These are phyloP conservation scores for Leptopterna dolabrata DNA, from an alignment of 2,888 invertebrate species.

Conservation along the genomic window DNA sequence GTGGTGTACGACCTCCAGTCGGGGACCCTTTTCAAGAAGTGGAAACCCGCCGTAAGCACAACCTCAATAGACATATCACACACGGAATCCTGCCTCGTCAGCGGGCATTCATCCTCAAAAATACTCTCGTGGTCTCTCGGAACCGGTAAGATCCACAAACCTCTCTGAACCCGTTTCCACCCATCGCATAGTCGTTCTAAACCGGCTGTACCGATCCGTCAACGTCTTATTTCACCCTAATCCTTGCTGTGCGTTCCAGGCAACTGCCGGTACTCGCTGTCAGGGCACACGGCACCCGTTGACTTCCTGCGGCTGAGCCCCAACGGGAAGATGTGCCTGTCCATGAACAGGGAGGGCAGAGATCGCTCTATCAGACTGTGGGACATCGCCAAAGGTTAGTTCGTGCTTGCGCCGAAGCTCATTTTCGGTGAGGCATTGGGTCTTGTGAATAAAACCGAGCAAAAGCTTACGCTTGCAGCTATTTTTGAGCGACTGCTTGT, in stretches of 20 bases:
- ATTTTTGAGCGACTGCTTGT: too few relatives aligned
- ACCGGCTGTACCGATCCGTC: too few relatives aligned
- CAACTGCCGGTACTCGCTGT: slow-evolving; percentile 80
- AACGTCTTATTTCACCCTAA: too few relatives aligned
- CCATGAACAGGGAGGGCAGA: slow-evolving; percentile 77
- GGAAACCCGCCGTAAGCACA: slow-evolving; percentile 87
- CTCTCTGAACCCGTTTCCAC: background rate
- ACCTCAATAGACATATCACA: slow-evolving; percentile 89
- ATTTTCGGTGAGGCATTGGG: too few relatives aligned
- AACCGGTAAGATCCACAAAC: slow-evolving; percentile 71
- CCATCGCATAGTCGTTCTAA: background rate
- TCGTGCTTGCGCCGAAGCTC: background rate
- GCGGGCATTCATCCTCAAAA: slow-evolving; percentile 83
- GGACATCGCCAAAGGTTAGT: slow-evolving; percentile 81
- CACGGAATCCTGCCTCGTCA: slow-evolving; percentile 84
- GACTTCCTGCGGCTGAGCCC: slow-evolving; percentile 79
- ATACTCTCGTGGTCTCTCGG: slow-evolving; percentile 89
- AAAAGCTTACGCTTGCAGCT: too few relatives aligned
- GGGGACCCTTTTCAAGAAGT: slow-evolving; percentile 90
- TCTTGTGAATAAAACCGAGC: too few relatives aligned
- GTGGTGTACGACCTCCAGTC: slow-evolving; percentile 91
- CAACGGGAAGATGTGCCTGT: slow-evolving; percentile 78
- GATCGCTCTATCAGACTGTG: slow-evolving; percentile 84
- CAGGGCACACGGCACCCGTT: slow-evolving; percentile 83
- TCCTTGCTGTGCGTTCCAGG: too few relatives aligned